Evolutionary conservation across 2,888 invertebrate genomes (phyloP).

Genomic region (Dolichopus griseipennis): DNA sequence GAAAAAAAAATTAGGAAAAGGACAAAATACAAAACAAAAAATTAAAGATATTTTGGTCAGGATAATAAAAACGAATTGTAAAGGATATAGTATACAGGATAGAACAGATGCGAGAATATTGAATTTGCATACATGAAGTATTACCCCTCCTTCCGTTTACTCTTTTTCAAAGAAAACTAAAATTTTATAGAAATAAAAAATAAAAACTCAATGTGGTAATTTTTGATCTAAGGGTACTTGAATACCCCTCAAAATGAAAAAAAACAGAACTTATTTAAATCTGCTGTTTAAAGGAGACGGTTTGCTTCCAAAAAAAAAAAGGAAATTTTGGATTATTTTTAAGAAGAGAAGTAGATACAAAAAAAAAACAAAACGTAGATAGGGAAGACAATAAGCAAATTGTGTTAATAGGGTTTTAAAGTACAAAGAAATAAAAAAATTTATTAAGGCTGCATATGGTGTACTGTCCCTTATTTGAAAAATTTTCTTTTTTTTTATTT

Average conservation of each 20-base stretch:
- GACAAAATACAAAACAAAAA: background rate
- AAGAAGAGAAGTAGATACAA: background rate
- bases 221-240: background rate
- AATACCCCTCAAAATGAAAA: background rate
- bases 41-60: background rate
- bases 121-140: background rate
- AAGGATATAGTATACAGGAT: background rate
- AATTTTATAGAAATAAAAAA: background rate
- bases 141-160: no score
- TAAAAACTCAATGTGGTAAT: background rate
- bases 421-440: background rate
- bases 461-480: background rate
- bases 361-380: no score
- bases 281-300: no score
- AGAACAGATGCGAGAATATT: background rate
- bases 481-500: background rate
- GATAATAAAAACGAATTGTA: background rate
- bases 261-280: no score
- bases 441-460: constrained; percentile 1
- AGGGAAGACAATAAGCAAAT: background rate
- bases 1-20: background rate
- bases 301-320: no score
- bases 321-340: no score
- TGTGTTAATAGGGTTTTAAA: constrained; percentile 2
- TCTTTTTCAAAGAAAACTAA: background rate